Conservation (phyloP, 2,888 invertebrate genomes). For the Brachylomia viminalis region DNA sequence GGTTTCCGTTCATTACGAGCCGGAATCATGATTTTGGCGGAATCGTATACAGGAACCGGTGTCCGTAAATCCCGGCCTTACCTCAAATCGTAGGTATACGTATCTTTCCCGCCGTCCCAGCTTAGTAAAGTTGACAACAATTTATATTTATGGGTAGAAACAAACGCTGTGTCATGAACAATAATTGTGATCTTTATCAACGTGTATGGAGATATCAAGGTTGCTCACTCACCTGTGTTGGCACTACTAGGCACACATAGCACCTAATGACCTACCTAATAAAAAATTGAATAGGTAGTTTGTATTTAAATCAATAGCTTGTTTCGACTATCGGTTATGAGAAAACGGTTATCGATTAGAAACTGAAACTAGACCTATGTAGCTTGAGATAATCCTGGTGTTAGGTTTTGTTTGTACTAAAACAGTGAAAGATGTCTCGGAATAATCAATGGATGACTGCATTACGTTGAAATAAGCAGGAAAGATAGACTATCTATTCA, state of each 20-base stretch:
- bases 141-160: constrained; percentile 1
- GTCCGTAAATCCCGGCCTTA: background rate
- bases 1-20: constrained; percentile 22
- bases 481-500: background rate
- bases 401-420: too few species aligned
- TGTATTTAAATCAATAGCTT: constrained; percentile 25
- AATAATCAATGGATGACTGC: background rate
- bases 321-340: background rate
- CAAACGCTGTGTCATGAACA: constrained; percentile 20
- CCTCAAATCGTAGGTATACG: too few species aligned
- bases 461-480: background rate
- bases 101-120: too few species aligned
- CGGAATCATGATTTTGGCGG: constrained; percentile 7
- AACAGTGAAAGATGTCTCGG: background rate
- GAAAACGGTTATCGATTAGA: background rate
- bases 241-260: constrained; percentile 24
- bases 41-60: constrained; percentile 2
- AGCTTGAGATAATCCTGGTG: background rate
- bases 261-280: constrained; percentile 33
- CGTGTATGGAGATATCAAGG: constrained; percentile 40
- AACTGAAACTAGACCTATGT: too few species aligned
- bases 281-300: constrained; percentile 24
- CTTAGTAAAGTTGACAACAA: background rate
- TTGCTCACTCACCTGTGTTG: constrained; percentile 14
- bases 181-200: constrained; percentile 42